Percentiles rank a stretch among this genome's conserved stretches.
These are phyloP conservation scores for Drosophila mayaguana DNA, from an alignment of 2,888 invertebrate genomes.

Conservation along the genomic window DNA sequence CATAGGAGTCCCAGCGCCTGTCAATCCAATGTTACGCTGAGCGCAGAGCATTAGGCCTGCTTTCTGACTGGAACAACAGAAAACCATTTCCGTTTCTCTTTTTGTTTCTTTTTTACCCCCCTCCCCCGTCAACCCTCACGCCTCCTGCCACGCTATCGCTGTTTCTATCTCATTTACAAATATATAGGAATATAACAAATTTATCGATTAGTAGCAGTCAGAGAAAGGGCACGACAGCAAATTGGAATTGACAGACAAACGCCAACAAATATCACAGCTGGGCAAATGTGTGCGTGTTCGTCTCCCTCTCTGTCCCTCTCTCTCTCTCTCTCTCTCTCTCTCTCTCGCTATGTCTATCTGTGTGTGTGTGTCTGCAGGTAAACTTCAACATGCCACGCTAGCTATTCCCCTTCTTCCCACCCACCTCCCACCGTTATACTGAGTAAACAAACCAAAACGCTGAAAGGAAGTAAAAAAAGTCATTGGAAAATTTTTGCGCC, in stretches of 20 bases:
- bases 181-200: constrained; percentile 62
- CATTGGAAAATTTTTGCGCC: constrained; percentile 41
- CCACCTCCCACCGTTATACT: constrained; percentile 3
- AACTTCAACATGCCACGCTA: constrained; percentile 35
- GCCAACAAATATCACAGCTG: constrained; percentile 67
- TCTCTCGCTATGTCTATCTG: too few species aligned
- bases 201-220: constrained; percentile 72
- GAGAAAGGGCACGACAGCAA: constrained; percentile 53
- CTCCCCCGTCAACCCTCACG: neutral
- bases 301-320: too few species aligned
- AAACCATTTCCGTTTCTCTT: neutral
- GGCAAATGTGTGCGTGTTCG: constrained; percentile 14
- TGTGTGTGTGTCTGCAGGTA: constrained; percentile 36
- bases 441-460: constrained; percentile 47
- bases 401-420: neutral
- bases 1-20: neutral
- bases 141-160: neutral
- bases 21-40: neutral
- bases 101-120: neutral
- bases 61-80: neutral
- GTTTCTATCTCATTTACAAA: constrained; percentile 26
- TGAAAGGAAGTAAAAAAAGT: constrained; percentile 21
- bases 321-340: too few species aligned
- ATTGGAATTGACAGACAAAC: constrained; percentile 77
- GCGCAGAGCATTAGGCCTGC: neutral